Conservation (phyloP, 2,113 vertebrate species). For the Grus americana region DNA sequence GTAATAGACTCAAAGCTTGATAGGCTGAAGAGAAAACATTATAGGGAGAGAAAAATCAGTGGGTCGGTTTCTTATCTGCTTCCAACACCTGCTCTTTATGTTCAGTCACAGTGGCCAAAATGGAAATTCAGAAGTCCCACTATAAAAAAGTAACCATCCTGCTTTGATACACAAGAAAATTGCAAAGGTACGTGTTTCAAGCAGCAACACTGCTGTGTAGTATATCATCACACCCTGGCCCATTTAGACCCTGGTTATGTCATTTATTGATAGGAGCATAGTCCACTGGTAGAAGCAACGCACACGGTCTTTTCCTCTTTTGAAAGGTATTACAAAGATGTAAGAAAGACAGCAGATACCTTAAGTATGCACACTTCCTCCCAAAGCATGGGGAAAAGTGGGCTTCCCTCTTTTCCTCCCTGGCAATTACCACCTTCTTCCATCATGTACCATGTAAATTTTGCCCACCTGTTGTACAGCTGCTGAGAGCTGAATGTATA, state of each 20-base stretch:
- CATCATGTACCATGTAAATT: background rate
- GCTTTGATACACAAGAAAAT: background rate
- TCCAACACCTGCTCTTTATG: background rate
- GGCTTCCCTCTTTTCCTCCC: background rate
- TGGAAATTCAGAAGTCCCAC: background rate
- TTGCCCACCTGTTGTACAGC: slow-evolving; percentile 89
- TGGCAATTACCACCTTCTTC: background rate
- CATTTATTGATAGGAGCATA: background rate
- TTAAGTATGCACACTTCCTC: background rate
- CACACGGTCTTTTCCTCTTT: background rate
- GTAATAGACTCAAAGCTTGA: background rate
- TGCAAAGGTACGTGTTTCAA: background rate
- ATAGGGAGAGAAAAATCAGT: background rate
- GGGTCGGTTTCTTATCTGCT: background rate
- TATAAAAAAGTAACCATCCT: background rate
- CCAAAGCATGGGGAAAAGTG: background rate
- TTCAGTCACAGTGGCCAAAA: background rate
- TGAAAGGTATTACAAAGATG: background rate
- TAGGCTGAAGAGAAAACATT: background rate
- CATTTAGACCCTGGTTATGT: background rate
- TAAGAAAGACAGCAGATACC: background rate
- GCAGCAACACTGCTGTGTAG: background rate
- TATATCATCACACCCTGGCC: background rate
- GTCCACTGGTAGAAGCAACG: background rate
- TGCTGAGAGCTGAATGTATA: slow-evolving; percentile 93